Base-by-base conservation (phyloP, 2,113 vertebrate species). In the Tachycineta bicolor region DNA sequence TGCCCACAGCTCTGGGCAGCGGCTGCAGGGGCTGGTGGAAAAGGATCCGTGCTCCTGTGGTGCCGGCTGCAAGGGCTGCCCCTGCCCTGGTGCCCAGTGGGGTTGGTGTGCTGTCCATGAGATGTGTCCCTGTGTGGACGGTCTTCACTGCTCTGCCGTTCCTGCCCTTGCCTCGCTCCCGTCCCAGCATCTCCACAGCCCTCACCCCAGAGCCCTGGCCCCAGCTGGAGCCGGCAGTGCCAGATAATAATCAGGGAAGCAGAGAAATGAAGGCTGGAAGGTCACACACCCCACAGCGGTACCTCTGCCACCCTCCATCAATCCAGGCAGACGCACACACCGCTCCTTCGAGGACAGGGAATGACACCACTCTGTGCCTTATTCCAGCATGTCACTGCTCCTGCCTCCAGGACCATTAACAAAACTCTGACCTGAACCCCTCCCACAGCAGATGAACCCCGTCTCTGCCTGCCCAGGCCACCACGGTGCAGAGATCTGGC, bases 211-310 rank as follows among this genome's bases (percentile, higher is more conserved):
- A 92, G 59, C 23, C 74, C 81, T 71, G 81, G 93, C 64, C 92
- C 43, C 96, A 96, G 89, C 87, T 96, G 96, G 64, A 93, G 56
- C 56, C 16, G 0, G 60, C 87, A 74, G 37, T 49, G 64, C 37
- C 69, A 74, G 89, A 89, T 87, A 91, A 95, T 95, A 44, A 95
- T 37, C 87, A 83, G 43, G 16, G 60, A 87, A 87, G 73, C 4
- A 0, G 10, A 81, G 60, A 94, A 91, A 96, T 82, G n/a, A 93
- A 78, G 73, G 84, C 76, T 92, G 63, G 43, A 77, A 96, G 89
- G 94, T 96, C 95, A 96, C 0, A 0, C 46, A 80, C 67, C 89
- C 71, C 87, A 55, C 68, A 91, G 87, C 77, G 69, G 73, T 9
- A 58, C 21, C 55, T 67, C 81, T 39, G 69, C 68, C 74, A 56